Evolutionary conservation across 2,113 vertebrate genomes (phyloP).

Genomic region (Notothenia rossii): DNA sequence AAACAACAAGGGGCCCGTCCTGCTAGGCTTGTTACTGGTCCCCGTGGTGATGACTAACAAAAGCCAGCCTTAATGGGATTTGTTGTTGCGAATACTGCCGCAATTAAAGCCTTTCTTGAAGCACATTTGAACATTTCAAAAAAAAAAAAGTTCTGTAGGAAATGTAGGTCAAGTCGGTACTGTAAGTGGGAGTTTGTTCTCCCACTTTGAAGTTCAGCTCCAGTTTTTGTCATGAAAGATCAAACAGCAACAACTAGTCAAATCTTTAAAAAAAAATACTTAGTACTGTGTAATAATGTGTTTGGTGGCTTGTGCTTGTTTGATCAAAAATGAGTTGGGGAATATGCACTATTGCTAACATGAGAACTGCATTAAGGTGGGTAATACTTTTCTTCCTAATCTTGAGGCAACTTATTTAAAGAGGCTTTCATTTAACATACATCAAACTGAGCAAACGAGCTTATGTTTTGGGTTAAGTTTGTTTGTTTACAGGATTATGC

Average conservation of each 20-base stretch:
- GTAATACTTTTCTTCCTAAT: constrained; percentile 1
- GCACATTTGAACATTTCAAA: constrained; percentile 5
- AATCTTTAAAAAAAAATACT: neutral
- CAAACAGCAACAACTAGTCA: neutral
- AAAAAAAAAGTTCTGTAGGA: neutral
- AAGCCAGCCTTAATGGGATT: constrained; percentile 8
- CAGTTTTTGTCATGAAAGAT: constrained; percentile 1
- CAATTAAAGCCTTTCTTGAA: constrained; percentile 20
- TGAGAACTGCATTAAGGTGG: neutral
- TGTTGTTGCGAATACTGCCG: constrained; percentile 13
- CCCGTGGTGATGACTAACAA: constrained; percentile 28
- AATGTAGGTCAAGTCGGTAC: constrained; percentile 33
- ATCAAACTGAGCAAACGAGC: too few species aligned
- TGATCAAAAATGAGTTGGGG: neutral
- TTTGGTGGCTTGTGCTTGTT: neutral
- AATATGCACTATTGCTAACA: neutral
- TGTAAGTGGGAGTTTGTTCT: neutral
- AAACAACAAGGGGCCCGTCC: constrained; percentile 50
- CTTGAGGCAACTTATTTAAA: neutral
- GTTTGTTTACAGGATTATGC: too few species aligned
- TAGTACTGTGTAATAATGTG: neutral
- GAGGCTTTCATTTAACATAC: too few species aligned
- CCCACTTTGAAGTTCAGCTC: neutral
- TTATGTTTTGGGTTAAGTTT: too few species aligned
- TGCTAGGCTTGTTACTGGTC: constrained; percentile 27